phyloP scores from a whole-genome alignment of 2,888 invertebrate species.

The Pachycephus smyrnensis region DNA sequence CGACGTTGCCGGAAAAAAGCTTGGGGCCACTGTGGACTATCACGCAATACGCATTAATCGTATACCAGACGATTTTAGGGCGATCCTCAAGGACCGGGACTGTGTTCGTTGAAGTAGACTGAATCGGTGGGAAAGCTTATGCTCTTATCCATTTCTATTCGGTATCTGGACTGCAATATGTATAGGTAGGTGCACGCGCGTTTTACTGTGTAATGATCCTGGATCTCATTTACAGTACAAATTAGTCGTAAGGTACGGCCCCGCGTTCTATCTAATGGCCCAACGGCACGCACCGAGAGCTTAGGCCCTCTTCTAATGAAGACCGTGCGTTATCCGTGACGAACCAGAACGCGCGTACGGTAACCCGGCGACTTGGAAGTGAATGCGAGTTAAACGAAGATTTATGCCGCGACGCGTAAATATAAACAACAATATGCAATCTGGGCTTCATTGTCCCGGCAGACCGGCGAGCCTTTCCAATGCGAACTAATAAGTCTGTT shows the following conservation, averaged over 20 bases:
- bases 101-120: neutral
- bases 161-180: neutral
- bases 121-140: neutral
- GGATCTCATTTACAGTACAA: conserved; percentile 65
- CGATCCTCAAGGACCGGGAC: neutral
- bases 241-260: conserved; percentile 59
- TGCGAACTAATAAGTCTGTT: conserved; percentile 52
- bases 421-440: conserved; percentile 67
- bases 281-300: conserved; percentile 59
- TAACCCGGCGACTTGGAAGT: conserved; percentile 34
- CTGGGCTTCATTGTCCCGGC: conserved; percentile 58
- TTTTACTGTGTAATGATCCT: conserved; percentile 46
- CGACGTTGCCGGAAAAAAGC: neutral
- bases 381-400: conserved; percentile 66
- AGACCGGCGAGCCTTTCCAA: conserved; percentile 34
- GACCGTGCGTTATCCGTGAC: conserved; percentile 63
- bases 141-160: neutral
- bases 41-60: neutral
- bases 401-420: conserved; percentile 63
- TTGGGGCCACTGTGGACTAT: neutral
- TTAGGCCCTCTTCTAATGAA: conserved; percentile 55
- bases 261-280: conserved; percentile 53
- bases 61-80: neutral
- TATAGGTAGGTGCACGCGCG: neutral
- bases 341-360: conserved; percentile 38